Evolutionary conservation across 1,140 invertebrate genomes (phyloP), one percentile per base, ranked within the genome.

Genomic region (Neotoxoptera formosana): DNA sequence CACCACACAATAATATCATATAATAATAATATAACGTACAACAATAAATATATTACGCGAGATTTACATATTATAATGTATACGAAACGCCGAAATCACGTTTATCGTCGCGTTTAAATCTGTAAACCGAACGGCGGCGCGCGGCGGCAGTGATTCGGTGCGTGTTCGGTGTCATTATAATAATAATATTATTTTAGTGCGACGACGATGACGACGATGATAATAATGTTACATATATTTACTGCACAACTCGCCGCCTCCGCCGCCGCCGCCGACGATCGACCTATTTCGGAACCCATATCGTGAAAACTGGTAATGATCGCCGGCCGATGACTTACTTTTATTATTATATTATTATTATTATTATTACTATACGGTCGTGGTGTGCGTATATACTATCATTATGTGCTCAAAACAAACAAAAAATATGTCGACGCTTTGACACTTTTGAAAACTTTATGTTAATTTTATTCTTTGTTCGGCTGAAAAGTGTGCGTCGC

Each of bases 101-200:
- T 84, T 84, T 84, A 84, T 84, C 83, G 41, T 84, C 36, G 36
- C 41, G 83, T 84, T 84, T 84, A 45, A 84, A 84, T 84, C 83
- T 45, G 83, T 84, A 30, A 84, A 84, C 83, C 41, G 23, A 45
- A 84, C 34, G 3, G 83, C 34, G 9, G 83, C 41, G 23, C 25
- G 45, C 34, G 3, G 83, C 34, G 9, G 83, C 34, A 84, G 36
- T 76, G 60, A 76, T 76, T 76, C 60, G n/a, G 36, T 84, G 60
- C 60, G 60, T 76, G 60, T 4, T 84, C 41, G 36, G 41, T 45
- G 83, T 84, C 83, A 45, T 84, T 41, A 84, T 84, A 41, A 34
- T 34, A 41, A 76, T 34, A 53, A n/a, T 76, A 76, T 76, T 76
- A n/a, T 76, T 76, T 76, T n/a, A 76, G 60, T 76, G 4, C n/a